These are phyloP conservation scores for Colistium nudipinnis DNA, from an alignment of 2,113 vertebrate species.

Conservation along the genomic window DNA sequence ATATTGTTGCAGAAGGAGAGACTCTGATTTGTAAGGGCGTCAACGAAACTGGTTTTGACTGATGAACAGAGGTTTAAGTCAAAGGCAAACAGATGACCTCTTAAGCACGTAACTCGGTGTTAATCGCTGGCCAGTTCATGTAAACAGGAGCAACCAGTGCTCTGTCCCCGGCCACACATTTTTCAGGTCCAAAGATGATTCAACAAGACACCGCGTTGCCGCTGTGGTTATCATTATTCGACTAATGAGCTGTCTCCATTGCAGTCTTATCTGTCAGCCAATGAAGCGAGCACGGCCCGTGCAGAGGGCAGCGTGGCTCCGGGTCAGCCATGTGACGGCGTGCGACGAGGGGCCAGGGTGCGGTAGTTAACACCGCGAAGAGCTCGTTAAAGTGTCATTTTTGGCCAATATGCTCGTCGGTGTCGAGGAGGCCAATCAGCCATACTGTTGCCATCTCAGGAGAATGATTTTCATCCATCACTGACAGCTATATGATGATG, in stretches of 20 bases:
- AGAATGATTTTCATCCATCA: slow-evolving; percentile 74
- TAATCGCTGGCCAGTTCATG: slow-evolving; percentile 55
- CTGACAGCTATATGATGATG: slow-evolving; percentile 55
- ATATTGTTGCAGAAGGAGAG: slow-evolving; percentile 15
- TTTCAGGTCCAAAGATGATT: slow-evolving; percentile 63
- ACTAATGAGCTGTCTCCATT: slow-evolving; percentile 82
- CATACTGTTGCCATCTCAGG: slow-evolving; percentile 66
- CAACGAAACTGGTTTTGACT: slow-evolving; percentile 9
- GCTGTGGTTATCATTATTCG: slow-evolving; percentile 76
- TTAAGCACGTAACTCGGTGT: slow-evolving; percentile 31
- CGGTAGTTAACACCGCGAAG: slow-evolving; percentile 68
- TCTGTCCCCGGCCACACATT: slow-evolving; percentile 70
- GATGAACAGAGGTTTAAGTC: slow-evolving; percentile 7
- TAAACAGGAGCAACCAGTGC: slow-evolving; percentile 59
- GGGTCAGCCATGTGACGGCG: slow-evolving; percentile 68
- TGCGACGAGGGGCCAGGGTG: slow-evolving; percentile 54
- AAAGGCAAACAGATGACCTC: slow-evolving; percentile 27
- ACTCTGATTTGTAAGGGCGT: neutral
- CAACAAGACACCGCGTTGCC: slow-evolving; percentile 70
- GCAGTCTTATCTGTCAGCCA: slow-evolving; percentile 77
- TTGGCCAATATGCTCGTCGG: slow-evolving; percentile 75
- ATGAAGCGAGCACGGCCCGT: slow-evolving; percentile 65
- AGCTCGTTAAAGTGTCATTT: slow-evolving; percentile 83
- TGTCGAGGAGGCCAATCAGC: slow-evolving; percentile 67
- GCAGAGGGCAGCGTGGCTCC: slow-evolving; percentile 48